Conservation (phyloP, 2,888 invertebrate genomes). For the Andricus quercusramuli region DNA sequence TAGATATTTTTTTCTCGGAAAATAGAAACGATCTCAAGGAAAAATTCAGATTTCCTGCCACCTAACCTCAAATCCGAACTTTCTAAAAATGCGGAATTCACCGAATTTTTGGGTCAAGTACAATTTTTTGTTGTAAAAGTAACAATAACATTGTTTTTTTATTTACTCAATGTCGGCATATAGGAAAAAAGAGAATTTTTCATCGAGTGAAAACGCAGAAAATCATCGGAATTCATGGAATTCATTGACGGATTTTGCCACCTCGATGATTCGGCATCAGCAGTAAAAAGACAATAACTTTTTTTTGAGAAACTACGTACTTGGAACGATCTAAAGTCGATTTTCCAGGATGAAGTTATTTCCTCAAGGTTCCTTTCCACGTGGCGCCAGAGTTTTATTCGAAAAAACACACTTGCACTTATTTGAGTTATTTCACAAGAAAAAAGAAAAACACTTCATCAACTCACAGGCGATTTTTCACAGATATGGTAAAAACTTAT, state of each 20-base stretch:
- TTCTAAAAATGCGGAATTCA: not conserved
- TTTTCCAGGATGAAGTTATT: not conserved
- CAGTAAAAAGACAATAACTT: not conserved
- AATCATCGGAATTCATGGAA: not conserved
- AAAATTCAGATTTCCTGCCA: no score
- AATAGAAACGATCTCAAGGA: no score
- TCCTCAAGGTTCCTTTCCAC: slow-evolving; percentile 10
- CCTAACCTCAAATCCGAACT: not conserved
- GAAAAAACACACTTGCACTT: not conserved
- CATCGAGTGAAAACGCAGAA: not conserved
- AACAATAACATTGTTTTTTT: not conserved
- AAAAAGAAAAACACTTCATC: not conserved
- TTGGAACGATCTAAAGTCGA: not conserved
- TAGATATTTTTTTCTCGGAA: no score
- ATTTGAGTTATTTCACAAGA: not conserved
- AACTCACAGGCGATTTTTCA: not conserved
- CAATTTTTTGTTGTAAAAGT: not conserved
- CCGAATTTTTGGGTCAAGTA: not conserved
- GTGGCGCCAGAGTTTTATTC: not conserved
- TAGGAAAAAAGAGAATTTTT: not conserved
- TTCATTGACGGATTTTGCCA: not conserved
- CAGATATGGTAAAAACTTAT: not conserved
- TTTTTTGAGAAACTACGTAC: not conserved
- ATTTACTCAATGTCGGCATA: not conserved
- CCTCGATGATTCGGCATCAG: not conserved